phyloP scores from a whole-genome alignment of 1,140 invertebrate species.

The Cydia pomonella region DNA sequence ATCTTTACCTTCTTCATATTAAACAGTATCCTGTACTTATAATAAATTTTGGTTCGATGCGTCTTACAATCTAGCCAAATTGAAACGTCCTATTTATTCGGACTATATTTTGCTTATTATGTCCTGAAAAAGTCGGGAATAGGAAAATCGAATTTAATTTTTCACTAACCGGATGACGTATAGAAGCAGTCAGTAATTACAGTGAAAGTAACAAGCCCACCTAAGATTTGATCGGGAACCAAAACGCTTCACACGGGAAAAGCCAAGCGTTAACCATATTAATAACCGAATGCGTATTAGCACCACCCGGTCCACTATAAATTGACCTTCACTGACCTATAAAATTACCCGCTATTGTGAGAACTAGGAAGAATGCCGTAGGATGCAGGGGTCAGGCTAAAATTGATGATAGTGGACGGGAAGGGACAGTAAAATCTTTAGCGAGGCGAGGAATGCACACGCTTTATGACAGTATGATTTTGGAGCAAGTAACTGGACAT shows the following conservation, averaged over 20 bases:
- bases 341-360: constrained; percentile 24
- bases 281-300: constrained; percentile 26
- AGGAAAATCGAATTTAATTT: background rate
- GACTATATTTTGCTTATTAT: no score
- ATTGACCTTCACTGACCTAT: constrained; percentile 20
- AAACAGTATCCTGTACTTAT: no score
- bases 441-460: constrained; percentile 9
- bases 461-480: constrained; percentile 30
- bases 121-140: no score
- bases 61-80: no score
- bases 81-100: no score
- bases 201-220: background rate
- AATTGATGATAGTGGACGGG: constrained; percentile 30
- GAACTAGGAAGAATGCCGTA: constrained; percentile 7
- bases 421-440: constrained; percentile 19
- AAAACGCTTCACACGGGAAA: constrained; percentile 32
- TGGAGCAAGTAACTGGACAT: constrained; percentile 10
- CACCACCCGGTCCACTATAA: constrained; percentile 3
- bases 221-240: constrained; percentile 1
- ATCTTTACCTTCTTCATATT: no score
- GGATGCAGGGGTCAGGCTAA: constrained; percentile 8
- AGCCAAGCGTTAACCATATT: constrained; percentile 30
- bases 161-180: background rate
- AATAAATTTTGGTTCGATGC: no score
- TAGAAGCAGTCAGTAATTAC: background rate